A percentile compares a stretch with the other conserved stretches of the same genome.
Conservation (phyloP, 2,797 vertebrate genomes). For the Neoniphon sammara region DNA sequence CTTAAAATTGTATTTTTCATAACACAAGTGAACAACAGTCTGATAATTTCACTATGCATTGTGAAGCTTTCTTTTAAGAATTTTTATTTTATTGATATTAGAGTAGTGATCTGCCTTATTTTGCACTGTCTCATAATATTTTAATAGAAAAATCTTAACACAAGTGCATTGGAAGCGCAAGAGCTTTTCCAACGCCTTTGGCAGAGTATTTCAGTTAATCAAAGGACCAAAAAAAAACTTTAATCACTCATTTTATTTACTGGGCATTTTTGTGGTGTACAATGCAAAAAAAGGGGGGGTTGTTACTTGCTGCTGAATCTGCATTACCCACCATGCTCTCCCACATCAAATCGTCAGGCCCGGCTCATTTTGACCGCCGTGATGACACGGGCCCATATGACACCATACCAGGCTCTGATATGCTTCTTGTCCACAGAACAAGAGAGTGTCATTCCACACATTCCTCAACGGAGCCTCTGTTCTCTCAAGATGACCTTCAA, state of each 20-base stretch:
- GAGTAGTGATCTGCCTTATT: not conserved
- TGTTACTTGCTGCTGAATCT: conserved; percentile 42
- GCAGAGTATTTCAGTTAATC: too few relatives aligned
- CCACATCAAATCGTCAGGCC: conserved; percentile 31
- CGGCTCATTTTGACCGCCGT: conserved; percentile 29
- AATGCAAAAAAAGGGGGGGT: conserved; percentile 20
- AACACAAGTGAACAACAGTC: too few relatives aligned
- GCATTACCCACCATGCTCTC: conserved; percentile 10
- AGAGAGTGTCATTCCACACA: conserved; percentile 81
- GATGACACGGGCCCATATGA: conserved; percentile 72
- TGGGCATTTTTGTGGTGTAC: too few relatives aligned
- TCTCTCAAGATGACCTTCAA: conserved; percentile 83
- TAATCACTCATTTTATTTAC: too few relatives aligned
- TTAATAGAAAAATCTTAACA: not conserved
- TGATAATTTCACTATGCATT: not conserved
- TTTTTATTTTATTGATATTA: not conserved
- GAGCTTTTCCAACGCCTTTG: too few relatives aligned
- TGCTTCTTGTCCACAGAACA: conserved; percentile 73
- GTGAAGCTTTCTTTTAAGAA: too few relatives aligned
- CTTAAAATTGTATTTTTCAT: not conserved
- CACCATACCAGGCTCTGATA: conserved; percentile 66
- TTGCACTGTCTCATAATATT: not conserved
- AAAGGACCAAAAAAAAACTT: too few relatives aligned
- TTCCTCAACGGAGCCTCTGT: conserved; percentile 80
- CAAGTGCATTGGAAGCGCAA: not conserved